Conservation (phyloP, 2,888 invertebrate genomes). For the Tortricodes alternella region DNA sequence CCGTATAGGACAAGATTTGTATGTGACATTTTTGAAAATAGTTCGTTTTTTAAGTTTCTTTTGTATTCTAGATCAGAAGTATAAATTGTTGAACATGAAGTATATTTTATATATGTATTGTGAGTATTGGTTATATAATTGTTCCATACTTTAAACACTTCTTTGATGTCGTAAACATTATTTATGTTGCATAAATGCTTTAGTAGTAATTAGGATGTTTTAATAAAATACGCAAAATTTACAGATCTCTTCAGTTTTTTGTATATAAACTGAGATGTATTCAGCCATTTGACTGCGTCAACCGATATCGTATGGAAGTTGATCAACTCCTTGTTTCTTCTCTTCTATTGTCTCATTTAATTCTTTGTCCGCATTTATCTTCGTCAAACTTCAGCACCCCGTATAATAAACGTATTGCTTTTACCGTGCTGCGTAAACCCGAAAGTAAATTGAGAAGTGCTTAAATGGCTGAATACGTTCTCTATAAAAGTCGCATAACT, state of each 20-base stretch:
- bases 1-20: slow-evolving; percentile 53
- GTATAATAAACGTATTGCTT: neutral
- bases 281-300: slow-evolving; percentile 9
- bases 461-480: slow-evolving; percentile 28
- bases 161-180: slow-evolving; percentile 38
- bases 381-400: neutral
- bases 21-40: slow-evolving; percentile 60
- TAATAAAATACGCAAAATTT: slow-evolving; percentile 33
- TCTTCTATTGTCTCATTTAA: neutral
- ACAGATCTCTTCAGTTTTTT: slow-evolving; percentile 27
- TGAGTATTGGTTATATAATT: slow-evolving; percentile 44
- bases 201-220: slow-evolving; percentile 40
- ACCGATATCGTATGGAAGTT: neutral
- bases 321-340: neutral
- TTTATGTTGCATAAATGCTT: slow-evolving; percentile 36
- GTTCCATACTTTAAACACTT: slow-evolving; percentile 35
- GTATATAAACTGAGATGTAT: slow-evolving; percentile 21
- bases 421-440: neutral
- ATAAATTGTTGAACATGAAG: slow-evolving; percentile 68
- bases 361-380: neutral
- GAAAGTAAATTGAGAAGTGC: neutral
- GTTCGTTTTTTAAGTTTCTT: slow-evolving; percentile 52
- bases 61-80: slow-evolving; percentile 64
- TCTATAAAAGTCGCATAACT: slow-evolving; percentile 32
- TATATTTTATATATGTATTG: slow-evolving; percentile 59